Evolutionary conservation across 2,797 vertebrate genomes (phyloP).

Genomic region (Tragopan temminckii): DNA sequence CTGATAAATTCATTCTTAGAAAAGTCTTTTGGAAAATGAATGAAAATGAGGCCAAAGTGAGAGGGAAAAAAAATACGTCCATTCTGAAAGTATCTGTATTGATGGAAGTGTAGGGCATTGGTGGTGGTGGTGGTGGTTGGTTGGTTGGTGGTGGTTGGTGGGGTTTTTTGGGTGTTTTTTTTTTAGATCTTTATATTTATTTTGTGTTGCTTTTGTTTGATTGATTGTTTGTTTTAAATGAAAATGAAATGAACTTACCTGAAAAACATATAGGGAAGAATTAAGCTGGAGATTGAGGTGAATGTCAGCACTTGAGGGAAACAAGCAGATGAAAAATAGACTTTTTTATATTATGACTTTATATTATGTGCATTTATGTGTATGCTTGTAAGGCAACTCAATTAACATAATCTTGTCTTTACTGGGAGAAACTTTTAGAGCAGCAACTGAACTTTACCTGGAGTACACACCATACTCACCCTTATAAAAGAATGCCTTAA

Average conservation of each 20-base stretch:
- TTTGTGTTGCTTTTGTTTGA: neutral
- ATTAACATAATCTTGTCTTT: neutral
- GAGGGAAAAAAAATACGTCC: neutral
- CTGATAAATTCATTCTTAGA: neutral
- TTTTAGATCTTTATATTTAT: neutral
- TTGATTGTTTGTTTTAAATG: neutral
- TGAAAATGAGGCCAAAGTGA: neutral
- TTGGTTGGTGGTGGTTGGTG: too few species aligned
- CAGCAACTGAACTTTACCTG: neutral
- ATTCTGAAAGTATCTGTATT: neutral
- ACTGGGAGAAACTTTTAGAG: neutral
- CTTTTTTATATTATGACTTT: neutral
- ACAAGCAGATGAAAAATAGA: neutral
- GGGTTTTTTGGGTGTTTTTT: neutral
- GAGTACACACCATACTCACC: neutral
- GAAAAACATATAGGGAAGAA: neutral
- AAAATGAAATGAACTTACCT: neutral
- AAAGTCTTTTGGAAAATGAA: neutral
- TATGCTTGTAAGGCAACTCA: neutral
- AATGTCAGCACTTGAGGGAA: neutral
- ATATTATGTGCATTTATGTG: accelerated
- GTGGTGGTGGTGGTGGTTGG: too few species aligned
- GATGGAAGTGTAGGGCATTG: neutral
- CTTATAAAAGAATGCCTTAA: neutral
- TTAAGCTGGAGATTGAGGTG: neutral